These are phyloP conservation scores for Dinothrombium tinctorium DNA, from an alignment of 1,140 invertebrate genomes.

Conservation along the genomic window DNA sequence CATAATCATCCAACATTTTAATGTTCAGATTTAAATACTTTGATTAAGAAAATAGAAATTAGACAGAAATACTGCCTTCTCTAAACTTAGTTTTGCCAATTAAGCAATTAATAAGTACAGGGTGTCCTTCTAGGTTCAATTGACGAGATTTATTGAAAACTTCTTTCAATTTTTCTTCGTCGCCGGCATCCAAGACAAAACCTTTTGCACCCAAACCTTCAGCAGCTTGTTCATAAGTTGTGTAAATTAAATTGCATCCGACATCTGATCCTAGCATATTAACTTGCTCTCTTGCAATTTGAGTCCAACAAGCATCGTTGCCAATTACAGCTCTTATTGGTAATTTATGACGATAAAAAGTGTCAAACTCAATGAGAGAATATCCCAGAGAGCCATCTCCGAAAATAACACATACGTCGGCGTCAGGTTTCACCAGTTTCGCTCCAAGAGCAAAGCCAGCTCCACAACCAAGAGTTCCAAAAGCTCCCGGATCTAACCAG, in stretches of 20 bases:
- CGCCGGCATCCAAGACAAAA: slow-evolving; percentile 20
- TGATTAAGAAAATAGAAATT: too few species aligned
- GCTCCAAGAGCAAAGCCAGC: slow-evolving; percentile 41
- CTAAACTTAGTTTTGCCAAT: slow-evolving; percentile 39
- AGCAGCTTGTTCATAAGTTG: slow-evolving; percentile 29
- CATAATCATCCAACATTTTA: too few species aligned
- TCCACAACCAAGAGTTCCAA: slow-evolving; percentile 39
- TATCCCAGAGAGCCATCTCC: slow-evolving; percentile 39
- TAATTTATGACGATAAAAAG: slow-evolving; percentile 34
- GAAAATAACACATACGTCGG: slow-evolving; percentile 31
- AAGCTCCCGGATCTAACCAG: slow-evolving; percentile 39
- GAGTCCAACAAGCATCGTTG: slow-evolving; percentile 42
- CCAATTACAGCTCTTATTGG: slow-evolving; percentile 35
- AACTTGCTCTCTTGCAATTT: slow-evolving; percentile 37
- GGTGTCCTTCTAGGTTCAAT: slow-evolving; percentile 19
- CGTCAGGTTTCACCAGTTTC: slow-evolving; percentile 34
- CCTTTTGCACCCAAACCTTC: slow-evolving; percentile 33
- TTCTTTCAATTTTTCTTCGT: slow-evolving; percentile 25
- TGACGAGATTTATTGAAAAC: slow-evolving; percentile 17
- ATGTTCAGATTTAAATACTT: too few species aligned
- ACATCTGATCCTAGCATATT: slow-evolving; percentile 33
- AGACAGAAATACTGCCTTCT: slow-evolving; percentile 36
- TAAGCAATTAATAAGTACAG: slow-evolving; percentile 32
- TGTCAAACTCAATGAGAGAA: slow-evolving; percentile 36
- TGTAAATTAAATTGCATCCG: slow-evolving; percentile 30